Base-by-base conservation (phyloP, 2,113 vertebrate species). In the Vicugna pacos region DNA sequence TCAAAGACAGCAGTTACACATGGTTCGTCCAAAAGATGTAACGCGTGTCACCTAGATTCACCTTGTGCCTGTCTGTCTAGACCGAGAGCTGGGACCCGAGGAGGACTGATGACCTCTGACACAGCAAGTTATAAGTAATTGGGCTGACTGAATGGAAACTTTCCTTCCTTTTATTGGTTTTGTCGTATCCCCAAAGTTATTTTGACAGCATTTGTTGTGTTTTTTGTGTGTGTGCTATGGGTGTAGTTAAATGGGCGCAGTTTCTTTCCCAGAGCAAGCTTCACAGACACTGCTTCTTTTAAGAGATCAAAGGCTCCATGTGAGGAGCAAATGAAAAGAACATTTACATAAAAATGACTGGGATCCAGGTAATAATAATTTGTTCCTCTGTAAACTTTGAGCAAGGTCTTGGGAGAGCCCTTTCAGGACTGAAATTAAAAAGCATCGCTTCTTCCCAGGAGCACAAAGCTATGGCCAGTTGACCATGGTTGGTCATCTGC, bases 251-350 rank as follows among this genome's bases (percentile, higher is more conserved):
- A 79, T 12, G 8, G 54, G 38, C 42, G 46, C 79, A 38, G 32
- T 82, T 91, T 75, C 88, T 73, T 93, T 89, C 72, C 54, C 77
- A 58, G 84, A 89, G 64, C 32, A 28, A 6, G 8, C 15, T 89
- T 60, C 77, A 76, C 65, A 91, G 89, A 90, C 84, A 77, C 26
- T 30, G 35, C 54, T 93, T 60, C 91, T 88, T 88, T 91, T 30
- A 92, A n/a, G 73, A 92, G 50, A 67, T 56, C 50, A 42, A 81
- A 94, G 83, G 28, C 52, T 85, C 32, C 22, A 32, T 92, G 76
- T 65, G 50, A 80, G 10, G n/a, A 76, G 56, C 65, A 64, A 89
- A 95, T 93, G 88, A 83, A 95, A 92, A 95, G 91, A 67, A 77
- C 82, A 50, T 60, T 94, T 86, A 54, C 91, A 24, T 88, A 54